phyloP scores from a whole-genome alignment of 2,113 vertebrate genomes.

The Sitta europaea region DNA sequence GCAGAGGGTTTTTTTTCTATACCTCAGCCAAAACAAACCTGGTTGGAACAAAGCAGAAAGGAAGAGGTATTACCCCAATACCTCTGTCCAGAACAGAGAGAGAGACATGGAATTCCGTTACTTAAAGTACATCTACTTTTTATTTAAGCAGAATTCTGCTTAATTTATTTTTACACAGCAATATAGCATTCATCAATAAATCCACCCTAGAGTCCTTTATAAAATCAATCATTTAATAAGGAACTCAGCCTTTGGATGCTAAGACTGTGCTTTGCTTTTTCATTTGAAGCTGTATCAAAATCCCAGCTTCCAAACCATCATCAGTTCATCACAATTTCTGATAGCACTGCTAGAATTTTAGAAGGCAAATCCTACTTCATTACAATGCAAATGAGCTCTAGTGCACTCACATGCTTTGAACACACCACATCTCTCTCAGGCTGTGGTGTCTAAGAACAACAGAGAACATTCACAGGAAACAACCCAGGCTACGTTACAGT shows the following conservation, averaged over 20 bases:
- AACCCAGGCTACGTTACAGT: not conserved
- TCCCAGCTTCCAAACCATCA: not conserved
- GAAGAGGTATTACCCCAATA: not conserved
- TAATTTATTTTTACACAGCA: slow-evolving; percentile 19
- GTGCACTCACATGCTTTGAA: not conserved
- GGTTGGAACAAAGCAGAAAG: not conserved
- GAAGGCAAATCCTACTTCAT: not conserved
- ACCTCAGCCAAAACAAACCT: not conserved
- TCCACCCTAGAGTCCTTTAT: not conserved
- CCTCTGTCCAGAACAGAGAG: not conserved
- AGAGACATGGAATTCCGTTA: slow-evolving; percentile 6
- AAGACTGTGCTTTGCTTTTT: not conserved
- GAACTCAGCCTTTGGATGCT: not conserved
- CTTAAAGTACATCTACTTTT: slow-evolving; percentile 44
- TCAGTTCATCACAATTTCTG: not conserved
- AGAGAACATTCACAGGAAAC: not conserved
- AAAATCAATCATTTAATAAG: not conserved
- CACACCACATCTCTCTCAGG: not conserved
- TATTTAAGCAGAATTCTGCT: slow-evolving; percentile 31
- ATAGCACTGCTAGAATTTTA: slow-evolving; percentile 1
- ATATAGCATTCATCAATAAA: not conserved
- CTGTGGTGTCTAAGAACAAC: not conserved
- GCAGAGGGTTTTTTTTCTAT: not conserved
- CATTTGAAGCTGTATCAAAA: not conserved
- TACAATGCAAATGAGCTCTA: not conserved